Conservation (phyloP, 2,888 invertebrate species). For the Saturnia japonica region DNA sequence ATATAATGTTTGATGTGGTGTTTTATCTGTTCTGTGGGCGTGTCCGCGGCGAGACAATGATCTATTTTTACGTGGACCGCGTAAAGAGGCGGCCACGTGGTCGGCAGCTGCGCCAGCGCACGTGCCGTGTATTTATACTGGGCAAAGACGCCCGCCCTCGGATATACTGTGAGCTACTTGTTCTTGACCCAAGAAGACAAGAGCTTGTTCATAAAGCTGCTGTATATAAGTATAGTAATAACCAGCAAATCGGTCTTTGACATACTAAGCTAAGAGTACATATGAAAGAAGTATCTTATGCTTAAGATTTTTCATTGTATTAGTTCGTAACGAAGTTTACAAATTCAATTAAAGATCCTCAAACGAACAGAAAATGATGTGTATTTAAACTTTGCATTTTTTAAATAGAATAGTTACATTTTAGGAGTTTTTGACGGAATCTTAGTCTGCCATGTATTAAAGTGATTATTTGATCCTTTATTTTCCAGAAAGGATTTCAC, state of each 20-base stretch:
- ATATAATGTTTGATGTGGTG: constrained; percentile 76
- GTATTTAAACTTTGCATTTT: not conserved
- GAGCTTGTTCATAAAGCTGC: constrained; percentile 9
- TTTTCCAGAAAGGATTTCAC: not conserved
- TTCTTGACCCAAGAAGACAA: constrained; percentile 18
- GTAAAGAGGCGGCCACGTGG: constrained; percentile 78
- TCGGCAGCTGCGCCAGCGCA: constrained; percentile 76
- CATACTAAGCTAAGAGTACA: no score
- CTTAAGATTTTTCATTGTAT: not conserved
- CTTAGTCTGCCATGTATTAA: no score
- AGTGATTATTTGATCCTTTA: no score
- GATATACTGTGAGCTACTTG: constrained; percentile 29
- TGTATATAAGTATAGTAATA: not conserved
- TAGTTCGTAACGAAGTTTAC: not conserved
- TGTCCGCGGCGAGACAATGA: constrained; percentile 73
- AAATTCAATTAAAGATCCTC: not conserved
- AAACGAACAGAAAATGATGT: not conserved
- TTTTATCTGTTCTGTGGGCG: constrained; percentile 77
- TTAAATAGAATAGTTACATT: not conserved
- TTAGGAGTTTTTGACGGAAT: not conserved
- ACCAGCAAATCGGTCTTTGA: not conserved
- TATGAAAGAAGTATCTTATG: not conserved
- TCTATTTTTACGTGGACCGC: constrained; percentile 73
- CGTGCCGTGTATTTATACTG: constrained; percentile 77
- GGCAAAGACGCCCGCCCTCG: constrained; percentile 43